Conservation (phyloP, 2,888 invertebrate genomes). For the Phymatocera aterrima region DNA sequence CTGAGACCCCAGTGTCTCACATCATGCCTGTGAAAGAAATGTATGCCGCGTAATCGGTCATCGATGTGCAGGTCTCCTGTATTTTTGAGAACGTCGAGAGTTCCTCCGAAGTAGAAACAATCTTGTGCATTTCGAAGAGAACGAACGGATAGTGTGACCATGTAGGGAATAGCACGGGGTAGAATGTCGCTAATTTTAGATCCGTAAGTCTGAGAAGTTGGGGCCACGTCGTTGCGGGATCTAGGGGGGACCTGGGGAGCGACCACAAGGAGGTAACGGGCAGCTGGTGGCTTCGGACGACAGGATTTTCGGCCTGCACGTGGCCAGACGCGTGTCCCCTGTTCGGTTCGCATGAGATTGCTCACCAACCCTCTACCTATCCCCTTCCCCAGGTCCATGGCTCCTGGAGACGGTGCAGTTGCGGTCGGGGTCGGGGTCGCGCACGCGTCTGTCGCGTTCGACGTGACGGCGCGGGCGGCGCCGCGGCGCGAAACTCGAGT, state of each 20-base stretch:
- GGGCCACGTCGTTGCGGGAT: constrained; percentile 21
- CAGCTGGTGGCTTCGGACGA: constrained; percentile 39
- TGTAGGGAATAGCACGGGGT: constrained; percentile 18
- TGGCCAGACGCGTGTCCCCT: constrained; percentile 43
- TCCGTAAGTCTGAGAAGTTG: constrained; percentile 14
- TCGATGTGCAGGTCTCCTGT: too few species aligned
- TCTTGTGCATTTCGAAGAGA: background rate
- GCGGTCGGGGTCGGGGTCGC: constrained; percentile 21
- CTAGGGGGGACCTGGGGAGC: constrained; percentile 18
- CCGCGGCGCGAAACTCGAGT: constrained; percentile 36
- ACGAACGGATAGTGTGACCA: constrained; percentile 10
- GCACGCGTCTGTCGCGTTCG: constrained; percentile 19
- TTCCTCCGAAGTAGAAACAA: background rate
- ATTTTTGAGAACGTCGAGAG: background rate
- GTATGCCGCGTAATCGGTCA: too few species aligned
- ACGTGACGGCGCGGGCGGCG: too few species aligned
- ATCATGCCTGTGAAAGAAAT: too few species aligned
- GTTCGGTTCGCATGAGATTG: constrained; percentile 40
- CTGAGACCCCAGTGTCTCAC: too few species aligned
- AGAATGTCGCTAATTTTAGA: constrained; percentile 39
- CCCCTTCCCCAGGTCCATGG: background rate
- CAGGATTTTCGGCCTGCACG: constrained; percentile 34
- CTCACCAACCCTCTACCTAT: constrained; percentile 35
- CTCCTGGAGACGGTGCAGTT: constrained; percentile 16
- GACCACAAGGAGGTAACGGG: constrained; percentile 23